Base-by-base conservation (phyloP, 2,797 vertebrate species). In the Peromyscus eremicus region DNA sequence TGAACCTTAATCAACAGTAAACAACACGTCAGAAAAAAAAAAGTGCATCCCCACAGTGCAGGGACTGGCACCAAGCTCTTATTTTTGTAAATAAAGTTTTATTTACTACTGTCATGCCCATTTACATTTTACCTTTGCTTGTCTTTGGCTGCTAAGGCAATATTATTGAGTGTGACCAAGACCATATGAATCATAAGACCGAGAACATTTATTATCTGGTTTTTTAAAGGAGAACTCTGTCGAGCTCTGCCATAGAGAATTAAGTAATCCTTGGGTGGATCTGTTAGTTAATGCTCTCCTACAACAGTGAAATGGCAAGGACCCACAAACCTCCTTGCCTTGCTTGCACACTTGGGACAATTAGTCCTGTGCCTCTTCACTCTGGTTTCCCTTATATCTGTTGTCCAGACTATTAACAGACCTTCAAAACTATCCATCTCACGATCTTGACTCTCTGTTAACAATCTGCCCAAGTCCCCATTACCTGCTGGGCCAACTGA, bases 61-160 rank as follows among this genome's bases (percentile, higher is more conserved):
- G 60, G 5, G 43, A 7, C 70, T 52, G 52, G 52, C n/a, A n/a
- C 46, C 19, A 34, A 62, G 21, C 9, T 76, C 89, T 88, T 94
- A 46, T 34, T 94, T 97, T 92, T 66, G 32, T 87, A 96, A 96
- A 95, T 92, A 96, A 96, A 96, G 75, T 92, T 94, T 91, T 95
- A 89, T 97, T 89, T 90, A 76, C 6, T 85, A 37, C 32, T 25
- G 23, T 71, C 19, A 16, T 34, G 52, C 57, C 83, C 52, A 2
- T 71, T 95, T 32, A 57, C 70, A 4, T 55, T 91, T 75, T 46
- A 64, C 21, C 85, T 10, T 57, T 75, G 52, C 82, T 40, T n/a
- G 8, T 84, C 23, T 93, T 68, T 75, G 66, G 27, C 76, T 34
- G 66, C 66, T 81, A 9, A 49, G 32, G 0, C 37, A 52, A 32